phyloP scores from a whole-genome alignment of 2,797 vertebrate genomes.

The Macroramphosus scolopax region DNA sequence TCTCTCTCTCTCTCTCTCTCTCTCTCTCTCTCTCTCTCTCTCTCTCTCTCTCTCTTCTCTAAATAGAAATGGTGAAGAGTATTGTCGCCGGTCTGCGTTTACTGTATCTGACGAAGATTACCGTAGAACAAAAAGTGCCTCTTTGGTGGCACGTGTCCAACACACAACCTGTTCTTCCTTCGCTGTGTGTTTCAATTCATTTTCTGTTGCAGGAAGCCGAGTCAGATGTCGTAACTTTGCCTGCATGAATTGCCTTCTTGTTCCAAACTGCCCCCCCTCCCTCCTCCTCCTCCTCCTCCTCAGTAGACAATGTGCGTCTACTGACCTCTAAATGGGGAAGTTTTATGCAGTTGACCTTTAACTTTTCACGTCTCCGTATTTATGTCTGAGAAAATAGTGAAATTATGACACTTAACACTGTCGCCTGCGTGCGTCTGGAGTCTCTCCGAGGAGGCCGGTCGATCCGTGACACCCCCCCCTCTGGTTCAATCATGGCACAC shows the following conservation, averaged over 20 bases:
- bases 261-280: constrained; percentile 45
- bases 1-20: background rate
- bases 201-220: constrained; percentile 69
- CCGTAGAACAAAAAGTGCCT: background rate
- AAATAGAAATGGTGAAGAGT: constrained; percentile 23
- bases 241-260: constrained; percentile 75
- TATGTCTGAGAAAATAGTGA: constrained; percentile 74
- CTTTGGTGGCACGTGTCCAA: constrained; percentile 5
- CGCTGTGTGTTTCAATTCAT: constrained; percentile 60
- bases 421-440: constrained; percentile 70
- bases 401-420: constrained; percentile 76
- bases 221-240: constrained; percentile 55
- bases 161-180: constrained; percentile 36
- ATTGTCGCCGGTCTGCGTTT: background rate
- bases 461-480: constrained; percentile 40
- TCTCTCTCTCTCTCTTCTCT: background rate
- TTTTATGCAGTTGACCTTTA: constrained; percentile 78
- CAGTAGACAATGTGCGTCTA: constrained; percentile 28
- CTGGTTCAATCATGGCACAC: constrained; percentile 48
- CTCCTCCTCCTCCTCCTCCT: constrained; percentile 1
- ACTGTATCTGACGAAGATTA: background rate
- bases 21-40: background rate
- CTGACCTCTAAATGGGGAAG: constrained; percentile 68
- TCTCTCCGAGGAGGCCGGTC: constrained; percentile 58
- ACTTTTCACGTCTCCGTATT: constrained; percentile 69